These are phyloP conservation scores for Rhodeus uyekii DNA, from an alignment of 2,797 vertebrate species.

Conservation along the genomic window DNA sequence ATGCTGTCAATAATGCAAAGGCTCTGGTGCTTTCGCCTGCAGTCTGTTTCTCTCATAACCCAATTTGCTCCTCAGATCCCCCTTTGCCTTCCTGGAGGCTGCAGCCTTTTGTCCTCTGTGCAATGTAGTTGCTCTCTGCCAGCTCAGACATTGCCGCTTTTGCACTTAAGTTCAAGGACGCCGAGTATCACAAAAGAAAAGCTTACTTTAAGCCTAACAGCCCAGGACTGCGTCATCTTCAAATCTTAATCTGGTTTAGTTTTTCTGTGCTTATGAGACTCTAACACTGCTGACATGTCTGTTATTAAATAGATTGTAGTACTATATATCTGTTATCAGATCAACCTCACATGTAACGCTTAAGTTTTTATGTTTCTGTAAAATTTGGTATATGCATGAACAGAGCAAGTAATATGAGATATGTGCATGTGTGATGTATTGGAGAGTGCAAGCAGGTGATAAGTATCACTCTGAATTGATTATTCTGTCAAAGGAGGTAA, in stretches of 20 bases:
- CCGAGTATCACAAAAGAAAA: not conserved
- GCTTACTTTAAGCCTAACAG: not conserved
- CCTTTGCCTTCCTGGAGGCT: constrained; percentile 12
- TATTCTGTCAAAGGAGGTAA: constrained; percentile 43
- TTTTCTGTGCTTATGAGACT: not conserved
- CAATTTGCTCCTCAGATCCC: constrained; percentile 31
- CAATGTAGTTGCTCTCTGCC: not conserved
- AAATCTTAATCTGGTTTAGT: not conserved
- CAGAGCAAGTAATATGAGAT: constrained; percentile 8
- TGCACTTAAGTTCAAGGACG: not conserved
- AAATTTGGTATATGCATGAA: not conserved
- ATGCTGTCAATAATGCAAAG: constrained; percentile 38
- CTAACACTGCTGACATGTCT: not conserved
- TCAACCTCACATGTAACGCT: not conserved
- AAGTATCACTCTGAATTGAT: constrained; percentile 48
- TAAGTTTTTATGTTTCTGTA: not conserved
- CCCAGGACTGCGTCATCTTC: not conserved
- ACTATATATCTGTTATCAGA: not conserved
- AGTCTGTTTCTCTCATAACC: constrained; percentile 11
- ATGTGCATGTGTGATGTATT: constrained; percentile 32
- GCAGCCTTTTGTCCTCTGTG: constrained; percentile 7
- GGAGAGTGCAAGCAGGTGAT: constrained; percentile 40
- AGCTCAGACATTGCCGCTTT: constrained; percentile 7
- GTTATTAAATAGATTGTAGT: not conserved
- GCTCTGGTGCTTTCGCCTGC: constrained; percentile 4